Evolutionary conservation across 1,140 invertebrate species (phyloP), one percentile per base, ranked within the genome.

Genomic region (Tetramorium alpestre): DNA sequence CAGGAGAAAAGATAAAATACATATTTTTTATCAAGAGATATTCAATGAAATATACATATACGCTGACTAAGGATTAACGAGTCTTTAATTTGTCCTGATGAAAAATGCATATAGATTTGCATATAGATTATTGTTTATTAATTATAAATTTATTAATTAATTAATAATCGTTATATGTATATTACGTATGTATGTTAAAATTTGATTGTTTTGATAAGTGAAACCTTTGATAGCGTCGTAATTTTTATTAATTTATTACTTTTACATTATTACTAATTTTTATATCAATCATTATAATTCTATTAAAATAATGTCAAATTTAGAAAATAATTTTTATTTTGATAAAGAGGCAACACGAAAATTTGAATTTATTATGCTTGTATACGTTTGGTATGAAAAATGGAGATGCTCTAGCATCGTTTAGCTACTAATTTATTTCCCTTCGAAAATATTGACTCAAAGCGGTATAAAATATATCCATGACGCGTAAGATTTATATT

Each of bases 401-500:
- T 16, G 25, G 5, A 47, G 62, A 67, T 67, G 25, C 16, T 51
- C 28, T 18, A 58, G 18, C 47, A 60, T 49, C n/a, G 49, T 62
- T 84, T 7, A 49, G 6, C 8, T 33, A 25, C 18, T 47, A 3
- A 18, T 11, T 3, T 47, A 49, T n/a, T 33, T 58, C n/a, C 16
- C 7, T 73, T 38, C 4, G 13, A 60, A 18, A 22, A 65, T 67
- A 25, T 75, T 22, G 25, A 73, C 62, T 73, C 11, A 41, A 73
- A 47, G 44, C 25, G 0, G 7, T 38, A 44, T 33, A 75, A 73
- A 73, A 33, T 62, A 33, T 60, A 73, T 62, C 10, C n/a, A 28
- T 70, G 10, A 56, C 22, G 41, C 33, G 5, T 25, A 25, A 69
- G 51, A 81, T 69, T 86, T 81, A 69, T 69, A 25, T 69, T 69